Base-by-base conservation (phyloP, 2,797 vertebrate species). In the Distichodus sexfasciatus region DNA sequence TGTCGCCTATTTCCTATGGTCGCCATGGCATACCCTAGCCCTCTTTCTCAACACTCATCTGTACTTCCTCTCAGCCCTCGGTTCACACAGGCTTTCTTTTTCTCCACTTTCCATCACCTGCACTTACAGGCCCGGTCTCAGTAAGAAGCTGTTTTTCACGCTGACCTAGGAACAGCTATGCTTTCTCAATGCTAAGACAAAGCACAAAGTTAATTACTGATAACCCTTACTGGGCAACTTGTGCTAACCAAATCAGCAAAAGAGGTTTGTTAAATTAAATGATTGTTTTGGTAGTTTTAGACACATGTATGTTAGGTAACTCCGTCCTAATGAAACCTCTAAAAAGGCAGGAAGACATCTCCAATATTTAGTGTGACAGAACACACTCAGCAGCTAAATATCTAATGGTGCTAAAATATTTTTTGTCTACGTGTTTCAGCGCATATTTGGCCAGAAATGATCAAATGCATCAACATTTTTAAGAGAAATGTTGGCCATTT, bases 1-100 rank as follows among this genome's bases (percentile, higher is more conserved):
- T 77, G 79, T 82, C 81, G 81, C 59, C 81, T 83, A 80, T 84
- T 86, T 86, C 86, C 81, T 90, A 83, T 84, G 74, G 79, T 80
- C 69, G 77, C 87, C 82, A 85, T 83, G 82, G 84, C 71, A 86
- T 82, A 87, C 83, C 84, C 80, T 19, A 51, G 40, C 64, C 54
- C 66, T 59, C n/a, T 21, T 72, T 66, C 31, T 51, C 35, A 61
- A 23, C 64, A 46, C 55, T 54, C 43, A 41, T 66, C 67, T 64
- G 54, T 64, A 70, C 15, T 72, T 44, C 65, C 67, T 59, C 23
- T 48, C 57, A 54, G 47, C 46, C 23, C 40, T n/a, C 14, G 9
- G n/a, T 54, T 57, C 65, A 17, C 23, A 40, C 53, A 23, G 50
- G 23, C 41, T 47, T 33, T 48, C 44, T 44, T 58, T 53, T 75